Evolutionary conservation across 2,797 vertebrate species (phyloP).

Genomic region (Astyanax mexicanus): DNA sequence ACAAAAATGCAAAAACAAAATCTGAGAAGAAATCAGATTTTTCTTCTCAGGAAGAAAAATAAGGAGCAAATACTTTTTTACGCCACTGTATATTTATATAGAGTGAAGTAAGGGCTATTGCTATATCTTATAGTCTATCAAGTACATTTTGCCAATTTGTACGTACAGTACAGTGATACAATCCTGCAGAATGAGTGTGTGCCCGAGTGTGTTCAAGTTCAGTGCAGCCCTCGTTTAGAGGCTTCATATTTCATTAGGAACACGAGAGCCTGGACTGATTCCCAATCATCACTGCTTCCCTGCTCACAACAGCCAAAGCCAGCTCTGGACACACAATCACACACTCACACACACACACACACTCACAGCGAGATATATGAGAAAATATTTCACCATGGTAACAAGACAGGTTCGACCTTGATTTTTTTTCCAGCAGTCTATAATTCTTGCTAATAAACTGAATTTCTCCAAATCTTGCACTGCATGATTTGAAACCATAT

Average conservation of each 20-base stretch:
- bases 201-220: constrained; percentile 12
- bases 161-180: neutral
- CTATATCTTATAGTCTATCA: constrained; percentile 15
- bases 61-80: too few species aligned
- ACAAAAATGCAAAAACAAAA: too few species aligned
- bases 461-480: constrained; percentile 8
- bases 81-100: too few species aligned
- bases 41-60: too few species aligned
- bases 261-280: constrained; percentile 18
- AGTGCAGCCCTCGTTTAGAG: constrained; percentile 3
- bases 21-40: too few species aligned
- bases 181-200: neutral
- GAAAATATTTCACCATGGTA: constrained; percentile 58
- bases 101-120: neutral
- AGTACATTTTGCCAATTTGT: constrained; percentile 15
- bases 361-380: constrained; percentile 22
- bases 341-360: constrained; percentile 32
- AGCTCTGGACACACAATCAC: constrained; percentile 33
- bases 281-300: constrained; percentile 38
- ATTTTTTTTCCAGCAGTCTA: constrained; percentile 49
- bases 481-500: neutral
- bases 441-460: constrained; percentile 50
- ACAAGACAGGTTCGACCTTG: constrained; percentile 53
- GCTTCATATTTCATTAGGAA: constrained; percentile 29
- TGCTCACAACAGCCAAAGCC: constrained; percentile 30